A percentile compares a stretch with the other conserved stretches of the same genome.
phyloP scores from a whole-genome alignment of 2,113 vertebrate species.

The Neogale vison region DNA sequence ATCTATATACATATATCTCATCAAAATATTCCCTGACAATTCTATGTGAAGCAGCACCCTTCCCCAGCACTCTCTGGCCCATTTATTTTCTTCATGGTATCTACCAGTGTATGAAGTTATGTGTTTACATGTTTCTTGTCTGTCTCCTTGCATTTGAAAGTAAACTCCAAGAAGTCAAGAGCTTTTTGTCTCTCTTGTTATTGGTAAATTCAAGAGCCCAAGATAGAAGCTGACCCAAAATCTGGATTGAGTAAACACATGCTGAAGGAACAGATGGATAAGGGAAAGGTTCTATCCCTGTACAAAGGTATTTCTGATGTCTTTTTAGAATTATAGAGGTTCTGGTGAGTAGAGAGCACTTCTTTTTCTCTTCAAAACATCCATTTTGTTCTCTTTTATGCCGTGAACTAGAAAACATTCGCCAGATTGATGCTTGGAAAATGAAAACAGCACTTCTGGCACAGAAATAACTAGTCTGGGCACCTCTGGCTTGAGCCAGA shows the following conservation, averaged over 20 bases:
- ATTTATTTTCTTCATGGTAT: not conserved
- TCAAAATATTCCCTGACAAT: not conserved
- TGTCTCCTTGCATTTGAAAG: slow-evolving; percentile 24
- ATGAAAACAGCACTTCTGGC: slow-evolving; percentile 73
- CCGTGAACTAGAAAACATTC: slow-evolving; percentile 51
- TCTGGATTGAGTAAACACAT: not conserved
- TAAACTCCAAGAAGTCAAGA: not conserved
- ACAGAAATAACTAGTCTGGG: slow-evolving; percentile 67
- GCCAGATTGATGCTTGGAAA: slow-evolving; percentile 64
- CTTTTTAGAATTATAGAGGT: not conserved
- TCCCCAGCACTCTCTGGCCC: not conserved
- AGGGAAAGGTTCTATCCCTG: not conserved
- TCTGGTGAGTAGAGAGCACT: not conserved
- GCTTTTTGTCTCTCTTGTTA: not conserved
- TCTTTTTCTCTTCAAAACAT: slow-evolving; percentile 24
- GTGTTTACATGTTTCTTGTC: not conserved
- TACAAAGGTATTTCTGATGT: not conserved
- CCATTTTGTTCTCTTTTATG: slow-evolving; percentile 56
- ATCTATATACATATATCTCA: not conserved
- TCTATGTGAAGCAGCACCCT: not conserved
- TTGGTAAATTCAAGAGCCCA: not conserved
- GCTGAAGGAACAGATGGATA: not conserved
- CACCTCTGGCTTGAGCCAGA: slow-evolving; percentile 72
- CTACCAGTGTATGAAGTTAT: not conserved
- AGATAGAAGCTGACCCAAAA: not conserved